Evolutionary conservation across 2,113 vertebrate species (phyloP), one percentile per base, ranked within the genome.

Genomic region (Tautogolabrus adspersus): DNA sequence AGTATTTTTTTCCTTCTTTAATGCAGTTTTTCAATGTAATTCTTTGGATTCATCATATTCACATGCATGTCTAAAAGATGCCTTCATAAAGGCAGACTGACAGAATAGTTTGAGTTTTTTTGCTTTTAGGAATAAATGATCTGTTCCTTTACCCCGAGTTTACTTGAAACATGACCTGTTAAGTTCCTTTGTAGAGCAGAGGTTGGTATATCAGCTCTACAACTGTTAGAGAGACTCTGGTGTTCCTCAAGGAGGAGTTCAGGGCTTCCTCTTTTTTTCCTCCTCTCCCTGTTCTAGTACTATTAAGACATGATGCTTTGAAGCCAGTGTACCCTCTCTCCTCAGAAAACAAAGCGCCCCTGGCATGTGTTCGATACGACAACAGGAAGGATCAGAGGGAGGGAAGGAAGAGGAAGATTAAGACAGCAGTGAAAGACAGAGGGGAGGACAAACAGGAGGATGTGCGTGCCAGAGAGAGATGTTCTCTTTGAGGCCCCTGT

Each of bases 251-350:
- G 23, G 16, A 66, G 13, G 1, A 18, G 47, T 30, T 0, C 1
- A 70, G 38, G 47, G 42, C 64, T 37, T 64, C 42, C 34, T 46
- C 21, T 22, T 21, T 8, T 38, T 8, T 56, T 61, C 73, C 37
- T 70, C 34, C 37, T 55, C 6, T 0, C 7, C 26, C 26, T 79
- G 63, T 76, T 84, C 59, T 60, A 72, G 16, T 40, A 60, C 21
- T 72, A 68, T 78, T 62, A 12, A 18, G 16, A 74, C 72, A 49
- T 83, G 84, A 79, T 30, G 75, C 40, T 72, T 85, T 79, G 83
- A 88, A 80, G 72, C 21, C 71, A 37, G 10, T n/a, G 34, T 49
- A 11, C 58, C 57, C 23, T 63, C 22, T 13, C 44, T 59, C 69
- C 1, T 44, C 23, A 46, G 75, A 23, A 62, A 42, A 64, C 34